Conservation (phyloP, 2,797 vertebrate genomes). For the Enteromius paludinosus region DNA sequence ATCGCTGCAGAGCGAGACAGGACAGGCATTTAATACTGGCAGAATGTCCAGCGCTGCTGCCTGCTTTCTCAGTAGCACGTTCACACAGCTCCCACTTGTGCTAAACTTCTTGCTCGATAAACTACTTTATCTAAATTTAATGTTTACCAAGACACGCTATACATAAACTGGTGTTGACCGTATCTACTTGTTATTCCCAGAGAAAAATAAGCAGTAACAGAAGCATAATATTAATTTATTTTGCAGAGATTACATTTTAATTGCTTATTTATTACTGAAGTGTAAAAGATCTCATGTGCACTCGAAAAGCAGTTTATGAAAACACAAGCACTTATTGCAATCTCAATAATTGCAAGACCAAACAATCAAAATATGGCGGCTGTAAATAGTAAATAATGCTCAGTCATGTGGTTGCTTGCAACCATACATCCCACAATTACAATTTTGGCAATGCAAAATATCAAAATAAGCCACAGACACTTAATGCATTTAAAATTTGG, state of each 20-base stretch:
- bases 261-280: not conserved
- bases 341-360: too few relatives aligned
- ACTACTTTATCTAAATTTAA: not conserved
- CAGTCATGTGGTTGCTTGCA: not conserved
- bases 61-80: constrained; percentile 3
- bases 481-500: not conserved
- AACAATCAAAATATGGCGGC: not conserved
- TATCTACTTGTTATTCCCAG: not conserved
- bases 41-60: constrained; percentile 27
- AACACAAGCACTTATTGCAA: too few relatives aligned
- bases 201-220: not conserved
- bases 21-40: constrained; percentile 42
- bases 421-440: not conserved
- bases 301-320: not conserved
- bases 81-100: constrained; percentile 20
- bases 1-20: constrained; percentile 35
- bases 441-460: not conserved
- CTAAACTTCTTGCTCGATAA: not conserved
- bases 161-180: not conserved
- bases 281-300: not conserved
- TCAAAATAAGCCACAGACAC: not conserved
- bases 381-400: not conserved
- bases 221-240: not conserved
- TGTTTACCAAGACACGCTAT: not conserved
- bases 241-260: not conserved